Evolutionary conservation across 2,113 vertebrate species (phyloP).

Genomic region (Capreolus pygargus): DNA sequence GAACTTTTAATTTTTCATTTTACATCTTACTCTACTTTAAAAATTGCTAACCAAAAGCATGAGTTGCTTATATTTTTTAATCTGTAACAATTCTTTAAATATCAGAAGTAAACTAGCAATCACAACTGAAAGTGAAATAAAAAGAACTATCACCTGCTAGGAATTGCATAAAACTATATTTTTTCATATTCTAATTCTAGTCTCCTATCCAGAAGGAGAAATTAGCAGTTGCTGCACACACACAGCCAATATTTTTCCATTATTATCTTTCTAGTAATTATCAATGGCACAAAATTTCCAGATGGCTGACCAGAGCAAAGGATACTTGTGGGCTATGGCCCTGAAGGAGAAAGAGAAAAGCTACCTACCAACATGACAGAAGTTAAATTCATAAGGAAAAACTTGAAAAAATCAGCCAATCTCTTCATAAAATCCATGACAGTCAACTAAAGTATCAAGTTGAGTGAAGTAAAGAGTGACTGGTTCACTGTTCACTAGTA

Average conservation of each 20-base stretch:
- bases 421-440: not conserved
- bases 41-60: not conserved
- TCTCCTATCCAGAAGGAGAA: not conserved
- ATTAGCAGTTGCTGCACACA: not conserved
- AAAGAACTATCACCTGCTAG: not conserved
- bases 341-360: not conserved
- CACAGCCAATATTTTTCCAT: not conserved
- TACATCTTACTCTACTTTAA: not conserved
- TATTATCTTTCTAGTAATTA: not conserved
- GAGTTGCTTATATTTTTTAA: not conserved
- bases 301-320: not conserved
- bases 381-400: not conserved
- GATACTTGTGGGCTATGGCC: not conserved
- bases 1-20: not conserved
- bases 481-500: not conserved
- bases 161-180: not conserved
- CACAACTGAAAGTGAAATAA: slow-evolving; percentile 4
- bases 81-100: not conserved
- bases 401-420: not conserved
- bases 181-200: not conserved
- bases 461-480: not conserved
- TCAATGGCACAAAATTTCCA: not conserved
- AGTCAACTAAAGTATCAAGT: not conserved
- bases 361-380: not conserved
- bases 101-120: not conserved